These are phyloP conservation scores for Neodiprion pinetum DNA, from an alignment of 1,140 invertebrate species.

Conservation along the genomic window DNA sequence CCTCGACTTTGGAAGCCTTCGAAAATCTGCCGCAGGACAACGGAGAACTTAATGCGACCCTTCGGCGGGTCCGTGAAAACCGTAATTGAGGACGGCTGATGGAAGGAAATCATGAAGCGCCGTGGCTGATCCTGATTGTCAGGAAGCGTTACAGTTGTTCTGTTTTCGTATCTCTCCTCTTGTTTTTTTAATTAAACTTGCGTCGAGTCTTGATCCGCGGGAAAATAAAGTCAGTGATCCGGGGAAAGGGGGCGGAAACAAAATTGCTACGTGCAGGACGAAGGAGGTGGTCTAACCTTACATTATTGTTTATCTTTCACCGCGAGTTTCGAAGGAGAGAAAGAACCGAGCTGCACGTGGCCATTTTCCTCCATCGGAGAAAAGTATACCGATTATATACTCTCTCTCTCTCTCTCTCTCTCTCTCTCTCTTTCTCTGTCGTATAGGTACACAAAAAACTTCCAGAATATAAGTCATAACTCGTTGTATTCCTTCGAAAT, in stretches of 20 bases:
- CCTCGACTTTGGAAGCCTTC: background rate
- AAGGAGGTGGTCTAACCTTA: background rate
- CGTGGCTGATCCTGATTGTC: background rate
- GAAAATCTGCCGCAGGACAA: background rate
- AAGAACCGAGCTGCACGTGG: no score
- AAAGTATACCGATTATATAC: no score
- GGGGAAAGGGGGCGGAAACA: background rate
- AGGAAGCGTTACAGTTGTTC: no score
- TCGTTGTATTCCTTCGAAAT: no score
- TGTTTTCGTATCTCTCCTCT: background rate
- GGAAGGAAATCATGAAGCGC: background rate
- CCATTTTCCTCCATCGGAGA: no score
- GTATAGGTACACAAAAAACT: no score
- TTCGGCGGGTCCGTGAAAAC: background rate
- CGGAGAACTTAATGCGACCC: background rate
- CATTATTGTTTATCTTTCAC: slow-evolving; percentile 2
- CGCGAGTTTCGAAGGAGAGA: background rate
- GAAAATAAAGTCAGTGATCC: background rate
- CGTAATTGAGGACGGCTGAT: background rate
- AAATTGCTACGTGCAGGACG: background rate
- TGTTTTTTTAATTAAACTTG: background rate
- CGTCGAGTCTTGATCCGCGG: background rate
- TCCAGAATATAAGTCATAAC: no score
- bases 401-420: no score
- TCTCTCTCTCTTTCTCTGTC: no score